Base-by-base conservation (phyloP, 2,797 vertebrate genomes). In the Fringilla coelebs region DNA sequence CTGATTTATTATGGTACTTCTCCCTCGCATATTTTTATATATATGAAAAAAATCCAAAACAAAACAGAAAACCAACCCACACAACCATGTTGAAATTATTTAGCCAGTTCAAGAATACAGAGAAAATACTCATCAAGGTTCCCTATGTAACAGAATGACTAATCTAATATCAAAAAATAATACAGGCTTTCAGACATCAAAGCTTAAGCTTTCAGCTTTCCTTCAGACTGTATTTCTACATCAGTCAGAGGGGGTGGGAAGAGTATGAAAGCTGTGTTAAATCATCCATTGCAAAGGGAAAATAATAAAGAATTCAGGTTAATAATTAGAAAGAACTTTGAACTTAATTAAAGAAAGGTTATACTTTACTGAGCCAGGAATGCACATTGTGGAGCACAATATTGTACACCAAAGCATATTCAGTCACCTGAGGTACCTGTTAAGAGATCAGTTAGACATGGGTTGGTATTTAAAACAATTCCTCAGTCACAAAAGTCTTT, bases 301-400 rank as follows among this genome's bases (percentile, higher is more conserved):
- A 96, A 91, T 80, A 93, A 75, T 73, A 78, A 88, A 84, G 38
- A 83, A 71, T 40, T 70, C 38, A 63, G 11, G 36, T 79, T 86
- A 86, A 84, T 86, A 76, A 86, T 76, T 88, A 76, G 55, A 90
- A 92, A 73, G 22, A 88, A 76, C 19, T 75, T 92, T 63, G 32
- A 74, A 91, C 68, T 86, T 90, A 92, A 85, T 87, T 84, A 86
- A 86, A 87, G 34, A 85, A 57, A 92, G 18, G 19, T 73, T 87
- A 58, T 52, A 58, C 8, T 87, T 63, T 67, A 73, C 10, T 45
- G n/a, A 92, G 74, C 26, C 5, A 76, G 41, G 68, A 86, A 91
- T 81, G 36, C 66, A 48, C 63, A 26, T 41, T 48, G 21, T 74
- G 61, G 65, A 58, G 36, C 31, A 25, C 45, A 90, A 76, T 51